These are phyloP conservation scores for Scomberomorus guttatus DNA, from an alignment of 2,797 vertebrate species.

Conservation along the genomic window DNA sequence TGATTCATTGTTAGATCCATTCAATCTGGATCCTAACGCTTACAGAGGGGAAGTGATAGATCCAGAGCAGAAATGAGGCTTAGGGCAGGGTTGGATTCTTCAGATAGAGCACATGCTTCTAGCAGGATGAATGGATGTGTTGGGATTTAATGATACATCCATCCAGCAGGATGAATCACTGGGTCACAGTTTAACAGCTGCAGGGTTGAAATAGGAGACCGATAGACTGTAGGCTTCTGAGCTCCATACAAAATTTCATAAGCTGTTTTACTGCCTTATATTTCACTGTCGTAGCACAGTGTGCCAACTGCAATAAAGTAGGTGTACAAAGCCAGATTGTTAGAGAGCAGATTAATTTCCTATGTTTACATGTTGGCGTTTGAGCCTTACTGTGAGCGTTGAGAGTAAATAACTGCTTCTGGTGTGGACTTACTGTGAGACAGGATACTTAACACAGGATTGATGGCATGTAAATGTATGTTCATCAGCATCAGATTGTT, in stretches of 20 bases:
- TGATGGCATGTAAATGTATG: not conserved
- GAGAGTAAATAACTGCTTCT: constrained; percentile 2
- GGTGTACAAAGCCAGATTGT: constrained; percentile 17
- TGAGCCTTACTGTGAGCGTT: constrained; percentile 4
- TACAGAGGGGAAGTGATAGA: constrained; percentile 20
- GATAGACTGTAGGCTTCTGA: constrained; percentile 24
- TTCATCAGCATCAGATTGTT: constrained; percentile 13
- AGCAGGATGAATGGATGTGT: constrained; percentile 38
- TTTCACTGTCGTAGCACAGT: constrained; percentile 39
- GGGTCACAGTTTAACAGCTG: constrained; percentile 51
- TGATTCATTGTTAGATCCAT: constrained; percentile 9
- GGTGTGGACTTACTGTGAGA: not conserved
- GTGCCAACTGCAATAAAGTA: constrained; percentile 34
- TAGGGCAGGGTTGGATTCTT: constrained; percentile 30
- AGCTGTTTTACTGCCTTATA: constrained; percentile 45
- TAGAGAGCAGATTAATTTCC: not conserved
- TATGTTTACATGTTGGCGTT: constrained; percentile 22
- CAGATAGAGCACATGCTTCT: constrained; percentile 6
- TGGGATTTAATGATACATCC: constrained; percentile 46
- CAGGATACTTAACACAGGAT: too few relatives aligned
- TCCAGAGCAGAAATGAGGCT: constrained; percentile 12
- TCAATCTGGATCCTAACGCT: constrained; percentile 9
- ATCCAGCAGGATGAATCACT: constrained; percentile 36
- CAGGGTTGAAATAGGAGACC: constrained; percentile 44
- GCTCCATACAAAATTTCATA: constrained; percentile 37